phyloP scores from a whole-genome alignment of 2,888 invertebrate genomes.

The Copidosoma aretas region DNA sequence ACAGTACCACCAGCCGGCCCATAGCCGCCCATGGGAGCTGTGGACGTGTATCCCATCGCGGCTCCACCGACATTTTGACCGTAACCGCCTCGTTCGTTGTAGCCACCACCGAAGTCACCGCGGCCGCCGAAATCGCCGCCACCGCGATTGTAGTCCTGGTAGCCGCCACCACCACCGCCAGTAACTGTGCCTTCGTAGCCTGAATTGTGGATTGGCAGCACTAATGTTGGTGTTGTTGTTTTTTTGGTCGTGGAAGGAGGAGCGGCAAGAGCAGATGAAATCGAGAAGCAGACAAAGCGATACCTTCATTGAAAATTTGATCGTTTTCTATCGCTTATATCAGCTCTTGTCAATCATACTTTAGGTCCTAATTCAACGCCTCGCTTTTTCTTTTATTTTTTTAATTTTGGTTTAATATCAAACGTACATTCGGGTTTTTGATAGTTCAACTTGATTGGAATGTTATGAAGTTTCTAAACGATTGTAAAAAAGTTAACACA shows the following conservation, averaged over 20 bases:
- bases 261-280: background rate
- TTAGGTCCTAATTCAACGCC: slow-evolving; percentile 36
- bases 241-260: background rate
- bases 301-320: slow-evolving; percentile 34
- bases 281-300: background rate
- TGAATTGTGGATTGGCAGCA: slow-evolving; percentile 55
- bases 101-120: slow-evolving; percentile 58
- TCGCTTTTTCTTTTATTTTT: slow-evolving; percentile 13
- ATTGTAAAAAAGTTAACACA: slow-evolving; percentile 13
- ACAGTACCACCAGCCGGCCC: slow-evolving; percentile 57
- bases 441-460: background rate
- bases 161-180: slow-evolving; percentile 57
- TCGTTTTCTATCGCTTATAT: slow-evolving; percentile 32
- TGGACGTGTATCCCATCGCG: slow-evolving; percentile 58
- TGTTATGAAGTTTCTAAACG: slow-evolving; percentile 1
- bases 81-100: slow-evolving; percentile 58
- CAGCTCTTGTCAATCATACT: slow-evolving; percentile 34
- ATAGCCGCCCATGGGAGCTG: slow-evolving; percentile 58
- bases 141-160: slow-evolving; percentile 59
- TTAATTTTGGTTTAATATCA: background rate
- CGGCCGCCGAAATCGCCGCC: slow-evolving; percentile 59
- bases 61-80: slow-evolving; percentile 58
- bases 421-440: background rate
- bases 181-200: slow-evolving; percentile 56
- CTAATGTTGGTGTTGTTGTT: slow-evolving; percentile 45